These are phyloP conservation scores for Camponotus floridanus DNA, from an alignment of 1,140 invertebrate species.

Conservation along the genomic window DNA sequence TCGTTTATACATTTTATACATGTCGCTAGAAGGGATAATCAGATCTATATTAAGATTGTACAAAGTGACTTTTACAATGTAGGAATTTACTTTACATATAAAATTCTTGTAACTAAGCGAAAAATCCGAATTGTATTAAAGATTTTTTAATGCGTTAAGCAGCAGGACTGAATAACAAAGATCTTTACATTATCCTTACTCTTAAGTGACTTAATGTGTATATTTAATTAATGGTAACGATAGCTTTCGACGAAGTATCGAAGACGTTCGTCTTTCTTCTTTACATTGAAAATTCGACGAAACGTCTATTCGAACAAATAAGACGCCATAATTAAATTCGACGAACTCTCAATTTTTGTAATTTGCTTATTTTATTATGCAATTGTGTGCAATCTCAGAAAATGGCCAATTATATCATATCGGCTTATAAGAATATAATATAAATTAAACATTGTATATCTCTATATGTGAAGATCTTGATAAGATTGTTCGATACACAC, in stretches of 20 bases:
- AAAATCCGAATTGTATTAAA: conserved; percentile 29
- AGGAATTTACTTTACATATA: conserved; percentile 45
- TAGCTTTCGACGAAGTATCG: neutral
- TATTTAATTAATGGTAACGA: conserved; percentile 34
- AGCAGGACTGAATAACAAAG: conserved; percentile 49
- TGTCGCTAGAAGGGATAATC: conserved; percentile 33
- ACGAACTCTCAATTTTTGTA: neutral
- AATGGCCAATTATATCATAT: conserved; percentile 42
- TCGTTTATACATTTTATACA: conserved; percentile 47
- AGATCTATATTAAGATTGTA: conserved; percentile 66
- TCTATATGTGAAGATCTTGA: conserved; percentile 31
- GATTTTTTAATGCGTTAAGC: conserved; percentile 12
- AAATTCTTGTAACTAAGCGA: conserved; percentile 51
- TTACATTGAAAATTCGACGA: conserved; percentile 18
- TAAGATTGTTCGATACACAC: conserved; percentile 34
- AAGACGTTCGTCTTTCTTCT: conserved; percentile 17
- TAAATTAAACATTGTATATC: conserved; percentile 51
- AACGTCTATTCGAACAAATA: conserved; percentile 14
- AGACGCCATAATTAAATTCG: neutral
- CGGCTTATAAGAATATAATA: conserved; percentile 51
- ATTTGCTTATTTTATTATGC: conserved; percentile 43
- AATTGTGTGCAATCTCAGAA: conserved; percentile 58
- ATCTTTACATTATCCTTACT: conserved; percentile 38
- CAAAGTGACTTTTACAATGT: conserved; percentile 67
- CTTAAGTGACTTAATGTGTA: conserved; percentile 17